Evolutionary conservation across 2,888 invertebrate species (phyloP), one percentile per base, ranked within the genome.

Genomic region (Alcis repandata): DNA sequence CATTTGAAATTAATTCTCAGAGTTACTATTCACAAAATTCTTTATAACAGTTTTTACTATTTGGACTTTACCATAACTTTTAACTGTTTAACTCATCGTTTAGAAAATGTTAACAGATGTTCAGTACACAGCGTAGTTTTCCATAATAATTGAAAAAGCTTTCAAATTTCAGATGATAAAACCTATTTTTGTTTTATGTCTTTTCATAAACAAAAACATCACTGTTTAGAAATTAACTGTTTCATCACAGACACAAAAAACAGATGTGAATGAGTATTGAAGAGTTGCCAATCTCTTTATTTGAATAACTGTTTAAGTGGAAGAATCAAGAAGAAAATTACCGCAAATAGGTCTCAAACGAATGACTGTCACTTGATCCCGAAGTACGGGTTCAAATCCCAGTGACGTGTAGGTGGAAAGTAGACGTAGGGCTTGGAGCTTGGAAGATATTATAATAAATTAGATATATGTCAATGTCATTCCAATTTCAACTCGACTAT

Each of bases 241-340:
- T 46, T 52, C 17, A 17, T 19, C n/a, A 38, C 15, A 46, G 4
- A 19, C 33, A 32, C 8, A 36, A n/a, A n/a, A 38, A 36, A 8
- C 38, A 40, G 36, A 57, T 51, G 52, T 38, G 43, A 46, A 27
- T 32, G 19, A 46, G 17, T 19, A 1, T 61, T 61, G 48, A 61
- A 49, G 19, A 32, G 22, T 2, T 61, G 53, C 61, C 61, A 61
- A 54, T 38, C 36, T 41, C 15, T 19, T 33, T 56, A 48, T 54
- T 54, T 33, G 40, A 46, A 61, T 48, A 32, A 15, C 19, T 59
- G 58, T 49, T 46, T 22, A 7, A n/a, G 46, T 22, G 22, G n/a
- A 46, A 46, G 2, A 22, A 3, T n/a, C 46, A 10, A 8, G 40
- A 41, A 6, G 8, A 43, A 1, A 13, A 15, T 41, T 40, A 15